A percentile compares a stretch with the other conserved stretches of the same genome.
Conservation (phyloP, 2,113 vertebrate genomes). For the Lagenorhynchus albirostris region DNA sequence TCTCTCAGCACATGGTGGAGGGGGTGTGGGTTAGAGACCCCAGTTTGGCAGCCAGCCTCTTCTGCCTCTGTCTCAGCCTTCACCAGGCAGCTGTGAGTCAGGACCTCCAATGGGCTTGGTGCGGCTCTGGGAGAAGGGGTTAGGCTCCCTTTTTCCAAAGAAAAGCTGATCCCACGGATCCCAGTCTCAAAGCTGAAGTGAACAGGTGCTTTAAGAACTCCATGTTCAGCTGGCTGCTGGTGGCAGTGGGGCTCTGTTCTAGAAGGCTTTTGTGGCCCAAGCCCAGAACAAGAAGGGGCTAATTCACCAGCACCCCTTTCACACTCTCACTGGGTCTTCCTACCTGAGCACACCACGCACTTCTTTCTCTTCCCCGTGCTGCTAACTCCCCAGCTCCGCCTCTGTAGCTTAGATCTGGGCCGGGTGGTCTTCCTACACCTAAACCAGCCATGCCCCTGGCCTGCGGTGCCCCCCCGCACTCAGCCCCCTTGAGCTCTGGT, state of each 20-base stretch:
- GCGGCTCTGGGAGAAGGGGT: background rate
- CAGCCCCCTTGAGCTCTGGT: background rate
- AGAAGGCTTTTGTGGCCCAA: background rate
- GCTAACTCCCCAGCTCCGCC: background rate
- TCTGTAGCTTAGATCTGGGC: background rate
- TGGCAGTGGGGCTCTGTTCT: background rate
- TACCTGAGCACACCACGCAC: background rate
- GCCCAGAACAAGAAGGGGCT: background rate
- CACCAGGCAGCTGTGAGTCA: background rate
- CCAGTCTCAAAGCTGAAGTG: background rate
- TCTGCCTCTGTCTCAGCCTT: background rate
- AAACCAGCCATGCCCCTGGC: background rate
- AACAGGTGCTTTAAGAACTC: background rate
- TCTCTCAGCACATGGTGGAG: background rate
- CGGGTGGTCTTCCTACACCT: background rate
- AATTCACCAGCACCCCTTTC: background rate
- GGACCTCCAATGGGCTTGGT: background rate
- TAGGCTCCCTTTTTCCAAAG: background rate
- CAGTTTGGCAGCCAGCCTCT: background rate
- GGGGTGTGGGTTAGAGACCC: background rate
- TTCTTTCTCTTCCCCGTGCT: background rate
- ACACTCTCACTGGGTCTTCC: background rate
- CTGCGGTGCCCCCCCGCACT: background rate
- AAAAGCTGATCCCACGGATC: background rate
- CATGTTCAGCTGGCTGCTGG: background rate